Evolutionary conservation across 2,113 vertebrate genomes (phyloP), one percentile per base, ranked within the genome.

Genomic region (Noctilio leporinus): DNA sequence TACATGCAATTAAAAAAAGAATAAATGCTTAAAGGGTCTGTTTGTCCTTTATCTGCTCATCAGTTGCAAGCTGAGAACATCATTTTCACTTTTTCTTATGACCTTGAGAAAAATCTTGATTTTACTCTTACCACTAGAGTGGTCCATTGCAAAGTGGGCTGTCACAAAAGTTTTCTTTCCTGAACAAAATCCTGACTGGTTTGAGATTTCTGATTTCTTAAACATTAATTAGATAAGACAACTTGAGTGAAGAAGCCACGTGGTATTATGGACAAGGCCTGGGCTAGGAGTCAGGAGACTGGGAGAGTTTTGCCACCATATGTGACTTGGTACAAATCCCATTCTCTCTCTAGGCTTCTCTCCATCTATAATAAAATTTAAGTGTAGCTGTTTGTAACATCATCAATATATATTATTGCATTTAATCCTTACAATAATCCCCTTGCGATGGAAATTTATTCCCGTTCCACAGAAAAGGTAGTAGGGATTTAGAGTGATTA

Each of bases 31-130:
- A 91, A 49, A 93, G 53, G 47, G 93, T 96, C 83, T 96, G 65
- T 95, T 95, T 95, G 95, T 14, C 38, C 40, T 87, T 70, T 82
- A 45, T 92, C 84, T 94, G 51, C 87, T 95, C 92, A 89, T 92
- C 87, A 95, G 70, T 70, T 92, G 80, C 80, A 89, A 92, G 65
- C 59, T 90, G 93, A 94, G 89, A 96, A 90, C 35, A 70, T 67
- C 88, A 72, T 91, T 95, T 95, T 96, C 75, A 43, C 89, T 89
- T 75, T 89, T 62, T 67, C 69, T 82, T 53, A 51, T 24, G 51
- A 35, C 62, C n/a, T 89, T 86, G 38, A 80, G 43, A 95, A 89
- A 96, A 95, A 86, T 85, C 20, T 28, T 93, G 55, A 91, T 93
- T 92, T 94, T 22, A 38, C 28, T 16, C 55, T 89, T 86, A 87